Base-by-base conservation (phyloP, 2,888 invertebrate genomes). In the Kryphioiulus occultus region DNA sequence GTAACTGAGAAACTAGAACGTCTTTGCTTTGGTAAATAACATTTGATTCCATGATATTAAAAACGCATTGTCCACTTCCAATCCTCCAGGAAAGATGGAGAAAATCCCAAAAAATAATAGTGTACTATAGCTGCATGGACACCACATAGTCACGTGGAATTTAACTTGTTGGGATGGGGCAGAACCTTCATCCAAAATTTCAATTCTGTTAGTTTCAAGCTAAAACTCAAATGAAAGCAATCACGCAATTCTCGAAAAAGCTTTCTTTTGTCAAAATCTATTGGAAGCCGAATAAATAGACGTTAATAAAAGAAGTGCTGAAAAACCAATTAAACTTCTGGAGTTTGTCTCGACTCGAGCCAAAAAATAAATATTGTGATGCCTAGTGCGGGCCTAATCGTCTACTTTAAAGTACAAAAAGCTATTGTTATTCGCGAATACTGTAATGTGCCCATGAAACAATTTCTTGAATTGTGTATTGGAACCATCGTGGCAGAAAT, bases 261-360 rank as follows among this genome's bases (percentile, higher is more conserved):
- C 68, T 26, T 22, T 26, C 26, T 68, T 68, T 26, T 68, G 68
- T 68, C 0, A 68, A 10, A 68, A 68, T 7, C 26, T 68, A n/a
- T 22, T 22, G 68, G 26, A 68, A 22, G 68, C 26, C 26, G 68
- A 59, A n/a, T 47, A 47, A 15, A 47, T 47, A 47, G 26, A 12
- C 2, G 68, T 68, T 9, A 68, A 68, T 68, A 68, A 68, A 68
- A 68, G 68, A 68, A 68, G 26, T 10, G 26, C 68, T 26, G 68
- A 68, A 68, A 68, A 68, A 59, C 26, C 68, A 68, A 68, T 68
- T 68, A 68, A 68, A 68, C 26, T 68, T 68, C 9, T n/a, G 68
- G 26, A 68, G 68, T 68, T 26, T 26, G 68, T 26, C 53, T 68
- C 68, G 26, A 68, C 9, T 12, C 17, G 19, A 9, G 10, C 22